Conservation (phyloP, 2,888 invertebrate genomes). For the Drosophila fungiperda region DNA sequence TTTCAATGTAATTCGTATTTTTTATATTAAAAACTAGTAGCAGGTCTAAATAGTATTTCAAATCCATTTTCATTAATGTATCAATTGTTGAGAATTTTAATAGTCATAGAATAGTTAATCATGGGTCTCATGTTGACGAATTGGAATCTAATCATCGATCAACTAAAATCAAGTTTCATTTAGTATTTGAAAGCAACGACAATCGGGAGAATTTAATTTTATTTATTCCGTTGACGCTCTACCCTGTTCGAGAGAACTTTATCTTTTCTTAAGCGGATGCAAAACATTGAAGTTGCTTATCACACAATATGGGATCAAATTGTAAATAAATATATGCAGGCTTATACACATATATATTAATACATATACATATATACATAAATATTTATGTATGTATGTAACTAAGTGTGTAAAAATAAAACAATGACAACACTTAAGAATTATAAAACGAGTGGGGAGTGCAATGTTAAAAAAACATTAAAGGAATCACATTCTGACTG, state of each 20-base stretch:
- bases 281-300: constrained; percentile 41
- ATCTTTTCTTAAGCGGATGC: neutral
- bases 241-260: neutral
- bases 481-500: constrained; percentile 32
- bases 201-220: constrained; percentile 18
- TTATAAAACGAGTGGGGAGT: constrained; percentile 8
- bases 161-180: neutral
- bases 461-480: constrained; percentile 30
- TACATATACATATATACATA: neutral
- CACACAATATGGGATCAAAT: constrained; percentile 18
- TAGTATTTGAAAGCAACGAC: constrained; percentile 22
- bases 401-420: constrained; percentile 12
- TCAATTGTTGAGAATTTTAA: neutral
- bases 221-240: constrained; percentile 4
- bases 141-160: constrained; percentile 14
- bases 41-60: neutral
- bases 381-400: neutral
- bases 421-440: constrained; percentile 12
- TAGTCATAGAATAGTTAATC: neutral
- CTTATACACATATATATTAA: neutral
- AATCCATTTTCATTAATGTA: neutral
- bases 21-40: neutral
- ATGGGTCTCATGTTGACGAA: constrained; percentile 4
- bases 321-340: constrained; percentile 1
- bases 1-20: neutral